Conservation (phyloP, 2,113 vertebrate species). For the Chloropsis cyanopogon region DNA sequence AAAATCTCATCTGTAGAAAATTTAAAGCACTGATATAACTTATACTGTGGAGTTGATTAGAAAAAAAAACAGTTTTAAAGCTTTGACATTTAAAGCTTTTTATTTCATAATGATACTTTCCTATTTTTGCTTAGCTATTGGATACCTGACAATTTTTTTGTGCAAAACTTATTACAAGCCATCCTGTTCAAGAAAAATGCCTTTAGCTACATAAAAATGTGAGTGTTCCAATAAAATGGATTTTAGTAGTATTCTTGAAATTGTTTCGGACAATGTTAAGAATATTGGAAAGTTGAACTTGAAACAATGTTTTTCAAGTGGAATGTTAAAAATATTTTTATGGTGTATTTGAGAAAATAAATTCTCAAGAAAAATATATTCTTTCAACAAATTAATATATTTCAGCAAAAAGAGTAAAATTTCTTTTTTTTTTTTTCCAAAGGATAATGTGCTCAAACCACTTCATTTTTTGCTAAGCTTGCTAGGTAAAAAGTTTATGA, state of each 20-base stretch:
- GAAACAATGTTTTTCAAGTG: not conserved
- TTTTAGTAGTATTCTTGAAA: not conserved
- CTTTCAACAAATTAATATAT: not conserved
- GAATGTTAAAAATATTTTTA: not conserved
- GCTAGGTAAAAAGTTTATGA: not conserved
- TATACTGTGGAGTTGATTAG: not conserved
- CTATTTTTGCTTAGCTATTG: not conserved
- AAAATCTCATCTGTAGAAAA: not conserved
- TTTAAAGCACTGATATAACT: not conserved
- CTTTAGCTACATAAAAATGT: not conserved
- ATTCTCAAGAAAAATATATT: not conserved
- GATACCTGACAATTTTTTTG: not conserved
- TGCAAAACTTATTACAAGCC: not conserved
- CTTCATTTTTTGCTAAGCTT: not conserved
- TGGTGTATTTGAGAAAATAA: not conserved
- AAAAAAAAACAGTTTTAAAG: not conserved
- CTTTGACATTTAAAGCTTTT: not conserved
- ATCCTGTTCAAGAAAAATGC: not conserved
- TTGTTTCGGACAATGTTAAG: not conserved
- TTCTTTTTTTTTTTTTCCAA: not conserved
- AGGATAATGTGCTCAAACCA: not conserved
- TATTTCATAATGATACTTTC: not conserved
- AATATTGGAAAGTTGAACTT: not conserved
- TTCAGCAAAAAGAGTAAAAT: not conserved
- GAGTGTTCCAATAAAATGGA: not conserved